Evolutionary conservation across 2,113 vertebrate species (phyloP).

Genomic region (Oncorhynchus kisutch): DNA sequence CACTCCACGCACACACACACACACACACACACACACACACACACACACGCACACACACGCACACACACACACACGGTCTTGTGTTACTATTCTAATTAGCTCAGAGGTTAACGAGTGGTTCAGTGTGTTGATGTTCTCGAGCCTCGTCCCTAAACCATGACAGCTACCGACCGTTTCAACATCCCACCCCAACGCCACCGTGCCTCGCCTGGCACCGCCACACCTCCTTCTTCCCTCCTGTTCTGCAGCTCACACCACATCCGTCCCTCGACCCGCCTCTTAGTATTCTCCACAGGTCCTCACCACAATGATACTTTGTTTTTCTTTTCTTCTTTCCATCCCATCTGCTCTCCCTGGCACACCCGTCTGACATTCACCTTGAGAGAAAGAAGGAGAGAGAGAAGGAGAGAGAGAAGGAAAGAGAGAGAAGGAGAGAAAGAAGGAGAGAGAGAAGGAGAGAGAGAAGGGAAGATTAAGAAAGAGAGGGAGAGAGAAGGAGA

Average conservation of each 20-base stretch:
- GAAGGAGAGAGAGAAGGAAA: neutral
- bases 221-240: neutral
- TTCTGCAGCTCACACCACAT: neutral
- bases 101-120: constrained; percentile 33
- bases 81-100: no score
- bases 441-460: neutral
- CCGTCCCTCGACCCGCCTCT: constrained; percentile 2
- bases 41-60: no score
- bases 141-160: constrained; percentile 4
- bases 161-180: constrained; percentile 12
- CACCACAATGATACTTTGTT: constrained; percentile 33
- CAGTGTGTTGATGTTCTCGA: constrained; percentile 21
- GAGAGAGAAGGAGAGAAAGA: no score
- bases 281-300: constrained; percentile 38
- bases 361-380: constrained; percentile 67
- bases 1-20: no score
- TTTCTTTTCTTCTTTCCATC: constrained; percentile 23
- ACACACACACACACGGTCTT: no score
- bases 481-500: no score
- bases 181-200: neutral
- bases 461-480: no score
- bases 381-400: constrained; percentile 1
- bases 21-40: no score
- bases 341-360: constrained; percentile 87
- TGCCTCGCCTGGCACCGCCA: neutral